phyloP scores from a whole-genome alignment of 1,140 invertebrate species.

The Lerema accius region DNA sequence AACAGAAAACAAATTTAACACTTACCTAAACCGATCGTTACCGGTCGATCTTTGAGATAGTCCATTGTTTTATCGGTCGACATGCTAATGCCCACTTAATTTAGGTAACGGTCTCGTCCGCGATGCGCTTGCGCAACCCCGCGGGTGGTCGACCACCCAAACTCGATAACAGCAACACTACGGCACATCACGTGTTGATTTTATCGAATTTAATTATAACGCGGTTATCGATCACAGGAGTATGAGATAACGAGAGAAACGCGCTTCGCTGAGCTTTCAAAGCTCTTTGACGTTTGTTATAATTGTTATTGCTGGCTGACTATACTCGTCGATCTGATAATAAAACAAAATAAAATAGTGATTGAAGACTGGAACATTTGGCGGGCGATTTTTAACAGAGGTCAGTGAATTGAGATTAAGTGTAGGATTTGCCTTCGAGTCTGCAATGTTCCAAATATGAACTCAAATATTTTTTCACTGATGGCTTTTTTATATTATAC shows the following conservation, averaged over 20 bases:
- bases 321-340: no score
- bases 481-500: no score
- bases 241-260: conserved; percentile 36
- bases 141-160: conserved; percentile 70
- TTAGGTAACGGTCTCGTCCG: conserved; percentile 51
- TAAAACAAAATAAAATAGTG: no score
- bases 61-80: conserved; percentile 45
- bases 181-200: conserved; percentile 58
- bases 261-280: conserved; percentile 8
- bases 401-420: no score
- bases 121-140: conserved; percentile 24
- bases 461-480: no score
- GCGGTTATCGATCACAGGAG: conserved; percentile 57
- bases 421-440: no score
- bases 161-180: conserved; percentile 58
- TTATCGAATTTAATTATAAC: conserved; percentile 73
- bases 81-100: conserved; percentile 55
- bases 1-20: conserved; percentile 1
- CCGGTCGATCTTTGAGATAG: conserved; percentile 14
- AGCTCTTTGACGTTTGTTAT: conserved; percentile 7
- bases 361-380: no score
- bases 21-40: conserved; percentile 22
- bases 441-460: no score
- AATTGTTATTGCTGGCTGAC: no score
- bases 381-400: no score